Evolutionary conservation across 2,797 vertebrate species (phyloP).

Genomic region (Sarcoramphus papa): DNA sequence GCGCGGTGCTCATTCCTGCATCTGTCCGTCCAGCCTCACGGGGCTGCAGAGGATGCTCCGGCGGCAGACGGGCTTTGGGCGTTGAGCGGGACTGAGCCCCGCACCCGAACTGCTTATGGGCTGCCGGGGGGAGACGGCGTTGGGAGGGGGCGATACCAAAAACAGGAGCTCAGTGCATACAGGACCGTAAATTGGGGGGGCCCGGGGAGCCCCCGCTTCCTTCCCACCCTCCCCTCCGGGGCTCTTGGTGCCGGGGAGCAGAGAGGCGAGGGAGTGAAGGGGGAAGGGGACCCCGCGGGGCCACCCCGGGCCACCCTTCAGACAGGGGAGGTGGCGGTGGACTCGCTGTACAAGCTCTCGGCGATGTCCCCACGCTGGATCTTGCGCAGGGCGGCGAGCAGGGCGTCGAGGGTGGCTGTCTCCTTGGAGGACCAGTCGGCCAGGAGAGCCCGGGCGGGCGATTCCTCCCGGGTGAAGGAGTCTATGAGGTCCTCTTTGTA

Average conservation of each 20-base stretch:
- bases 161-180: conserved; percentile 49
- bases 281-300: not conserved
- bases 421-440: conserved; percentile 90
- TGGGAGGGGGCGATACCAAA: conserved; percentile 37
- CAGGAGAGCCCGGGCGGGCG: conserved; percentile 85
- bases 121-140: not conserved
- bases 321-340: conserved; percentile 88
- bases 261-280: not conserved
- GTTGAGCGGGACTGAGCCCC: accelerated
- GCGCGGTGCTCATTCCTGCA: accelerated
- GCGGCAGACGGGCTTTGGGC: accelerated
- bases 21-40: accelerated
- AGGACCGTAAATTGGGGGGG: not conserved
- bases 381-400: conserved; percentile 87
- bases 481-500: conserved; percentile 90
- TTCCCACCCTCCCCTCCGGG: not conserved
- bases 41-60: not conserved
- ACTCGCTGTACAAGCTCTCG: conserved; percentile 84
- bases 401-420: conserved; percentile 84
- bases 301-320: conserved; percentile 38
- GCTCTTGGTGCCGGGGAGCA: not conserved
- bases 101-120: not conserved
- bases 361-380: conserved; percentile 91
- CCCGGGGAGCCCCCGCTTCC: conserved; percentile 26
- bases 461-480: conserved; percentile 85